A percentile compares a stretch with the other conserved stretches of the same genome.
These are phyloP conservation scores for Pterostichus niger DNA, from an alignment of 2,888 invertebrate species.

Conservation along the genomic window DNA sequence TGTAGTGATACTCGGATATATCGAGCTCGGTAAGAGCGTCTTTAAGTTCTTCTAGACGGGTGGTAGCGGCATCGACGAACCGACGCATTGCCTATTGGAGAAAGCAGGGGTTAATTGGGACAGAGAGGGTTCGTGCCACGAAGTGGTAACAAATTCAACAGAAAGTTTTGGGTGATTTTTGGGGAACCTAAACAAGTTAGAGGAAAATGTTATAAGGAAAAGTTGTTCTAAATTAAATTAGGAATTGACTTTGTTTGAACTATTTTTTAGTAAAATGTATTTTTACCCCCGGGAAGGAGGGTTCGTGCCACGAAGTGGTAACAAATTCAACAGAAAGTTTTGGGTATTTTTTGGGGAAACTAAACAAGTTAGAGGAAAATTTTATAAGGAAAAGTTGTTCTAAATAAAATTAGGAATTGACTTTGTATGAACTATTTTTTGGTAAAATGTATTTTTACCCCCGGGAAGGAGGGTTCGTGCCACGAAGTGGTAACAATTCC, in stretches of 20 bases:
- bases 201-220: too few species aligned
- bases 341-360: too few species aligned
- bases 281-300: neutral
- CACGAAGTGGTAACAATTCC: neutral
- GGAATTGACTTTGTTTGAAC: too few species aligned
- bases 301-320: neutral
- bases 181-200: too few species aligned
- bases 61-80: constrained; percentile 33
- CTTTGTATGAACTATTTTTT: too few species aligned
- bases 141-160: neutral
- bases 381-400: too few species aligned
- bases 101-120: neutral
- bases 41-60: constrained; percentile 78
- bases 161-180: too few species aligned
- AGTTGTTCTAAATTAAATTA: too few species aligned
- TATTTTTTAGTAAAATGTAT: neutral
- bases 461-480: neutral
- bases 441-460: neutral
- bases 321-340: neutral
- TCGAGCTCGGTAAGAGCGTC: constrained; percentile 79
- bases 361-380: too few species aligned
- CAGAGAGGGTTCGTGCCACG: neutral
- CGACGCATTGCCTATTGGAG: constrained; percentile 54
- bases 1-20: constrained; percentile 83
- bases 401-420: too few species aligned